Evolutionary conservation across 2,888 invertebrate genomes (phyloP), one percentile per base, ranked within the genome.

Genomic region (Caenorhabditis sulstoni): DNA sequence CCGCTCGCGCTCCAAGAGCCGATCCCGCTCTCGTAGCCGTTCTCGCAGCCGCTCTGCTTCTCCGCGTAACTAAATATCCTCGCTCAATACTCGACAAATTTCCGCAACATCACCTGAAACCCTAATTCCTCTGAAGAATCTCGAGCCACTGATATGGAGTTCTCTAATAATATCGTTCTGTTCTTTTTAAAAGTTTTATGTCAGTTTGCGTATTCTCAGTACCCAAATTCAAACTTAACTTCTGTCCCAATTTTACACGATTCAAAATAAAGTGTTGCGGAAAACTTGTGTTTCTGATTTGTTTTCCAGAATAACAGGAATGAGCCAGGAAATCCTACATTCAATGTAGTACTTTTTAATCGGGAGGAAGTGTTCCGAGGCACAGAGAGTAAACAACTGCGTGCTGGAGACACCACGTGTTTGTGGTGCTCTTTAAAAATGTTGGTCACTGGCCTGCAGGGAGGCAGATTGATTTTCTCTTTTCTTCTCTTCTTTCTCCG

Each of bases 21-120:
- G 81, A 35, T 74, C 74, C 39, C 76, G 81, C 23, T 81, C 81
- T 20, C 57, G 79, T 23, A 70, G 74, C 64, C 81, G 79, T 37
- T 81, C 80, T 16, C 77, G 79, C 52, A 73, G 73, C 44, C 81
- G 80, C 29, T 82, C 80, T 45, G 65, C 65, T 62, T 80, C 79
- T 12, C 79, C 79, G 29, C 70, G 53, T 41, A 61, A 80, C 64
- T 79, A 65, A 64, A 47, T 14, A 52, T 11, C 23, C 4, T 22
- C 41, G 41, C 29, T 39, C 57, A 22, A 55, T 20, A 47, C 16
- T 70, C 53, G 18, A 45, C 9, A 14, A 55, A 58, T 45, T 45
- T 62, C 65, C 53, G 50, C 73, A 59, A 65, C 71, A 35, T 44
- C 49, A 37, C 29, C 45, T 29, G 41, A 52, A 74, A 12, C 4